Base-by-base conservation (phyloP, 2,888 invertebrate species). In the Ornithoptera alexandrae region DNA sequence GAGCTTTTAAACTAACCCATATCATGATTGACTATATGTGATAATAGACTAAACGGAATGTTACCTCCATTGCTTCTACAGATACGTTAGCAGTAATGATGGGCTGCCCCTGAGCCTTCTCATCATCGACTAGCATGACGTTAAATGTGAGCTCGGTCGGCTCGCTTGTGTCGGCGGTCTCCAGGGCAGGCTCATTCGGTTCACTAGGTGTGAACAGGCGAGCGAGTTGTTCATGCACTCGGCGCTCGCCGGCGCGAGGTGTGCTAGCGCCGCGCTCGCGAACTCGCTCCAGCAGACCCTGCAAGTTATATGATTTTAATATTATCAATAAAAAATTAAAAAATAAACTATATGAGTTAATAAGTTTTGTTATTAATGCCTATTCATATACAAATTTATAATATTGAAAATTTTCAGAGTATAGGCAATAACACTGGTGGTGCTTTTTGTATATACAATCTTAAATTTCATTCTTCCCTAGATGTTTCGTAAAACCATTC, bases 211-310 rank as follows among this genome's bases (percentile, higher is more conserved):
- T 85, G 84, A 93, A 93, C 74, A 93, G 81, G 0, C 93, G 86
- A 61, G 91, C 89, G 1, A 93, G 94, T 81, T 97, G 97, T 75
- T 97, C 96, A 77, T 96, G 96, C 77, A 96, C 95, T 75, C 95
- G 93, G 50, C 95, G 94, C 46, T 95, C 95, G 62, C 94, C 94
- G 72, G 94, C 94, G 3, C 94, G 93, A 62, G 95, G 94, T 0
- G 93, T 89, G 67, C 82, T 91, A 30, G 93, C 90, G 0, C 96
- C 96, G 56, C 95, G 94, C 80, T 96, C 96, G 53, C 96, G 94
- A 0, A 97, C 96, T 46, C 96, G 94, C 74, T 96, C 95, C 66
- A 97, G 82, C 2, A 97, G 87, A 61, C 95, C 96, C 93, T 96
- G 84, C 2, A 69, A 63, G 7, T 6, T 53, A 53, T n/a, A 18